These are phyloP conservation scores for Lasaia peninsularis DNA, from an alignment of 1,140 invertebrate species.

Conservation along the genomic window DNA sequence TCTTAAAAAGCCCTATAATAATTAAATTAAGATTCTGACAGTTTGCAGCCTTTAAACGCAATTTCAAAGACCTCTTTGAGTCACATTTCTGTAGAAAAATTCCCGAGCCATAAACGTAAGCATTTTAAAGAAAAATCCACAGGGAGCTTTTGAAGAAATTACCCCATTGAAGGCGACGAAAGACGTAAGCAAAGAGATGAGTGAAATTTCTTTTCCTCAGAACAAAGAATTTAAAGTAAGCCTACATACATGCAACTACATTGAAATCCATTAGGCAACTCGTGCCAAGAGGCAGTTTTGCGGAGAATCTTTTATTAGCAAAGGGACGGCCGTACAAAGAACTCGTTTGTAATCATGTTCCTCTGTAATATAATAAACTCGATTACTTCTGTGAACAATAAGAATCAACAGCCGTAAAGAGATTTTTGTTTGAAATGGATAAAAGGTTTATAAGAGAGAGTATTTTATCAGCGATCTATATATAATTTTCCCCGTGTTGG, in stretches of 20 bases:
- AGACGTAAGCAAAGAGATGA: constrained; percentile 48
- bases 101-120: constrained; percentile 38
- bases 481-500: no score
- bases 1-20: not conserved
- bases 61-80: not conserved
- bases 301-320: constrained; percentile 56
- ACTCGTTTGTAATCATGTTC: constrained; percentile 42
- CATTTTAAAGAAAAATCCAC: constrained; percentile 38
- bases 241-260: constrained; percentile 62
- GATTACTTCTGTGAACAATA: constrained; percentile 9
- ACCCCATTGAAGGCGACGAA: constrained; percentile 56
- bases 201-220: constrained; percentile 52
- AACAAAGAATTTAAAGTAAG: constrained; percentile 66
- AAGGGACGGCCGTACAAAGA: constrained; percentile 49
- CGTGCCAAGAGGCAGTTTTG: constrained; percentile 53
- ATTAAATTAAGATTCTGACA: not conserved
- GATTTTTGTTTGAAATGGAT: not conserved
- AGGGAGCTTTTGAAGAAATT: constrained; percentile 52
- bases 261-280: constrained; percentile 64
- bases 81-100: constrained; percentile 16
- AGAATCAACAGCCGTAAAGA: constrained; percentile 8
- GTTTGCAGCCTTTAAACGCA: not conserved
- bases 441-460: not conserved
- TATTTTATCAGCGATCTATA: not conserved
- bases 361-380: constrained; percentile 36